phyloP scores from a whole-genome alignment of 1,140 invertebrate genomes.

The Grapholita molesta region DNA sequence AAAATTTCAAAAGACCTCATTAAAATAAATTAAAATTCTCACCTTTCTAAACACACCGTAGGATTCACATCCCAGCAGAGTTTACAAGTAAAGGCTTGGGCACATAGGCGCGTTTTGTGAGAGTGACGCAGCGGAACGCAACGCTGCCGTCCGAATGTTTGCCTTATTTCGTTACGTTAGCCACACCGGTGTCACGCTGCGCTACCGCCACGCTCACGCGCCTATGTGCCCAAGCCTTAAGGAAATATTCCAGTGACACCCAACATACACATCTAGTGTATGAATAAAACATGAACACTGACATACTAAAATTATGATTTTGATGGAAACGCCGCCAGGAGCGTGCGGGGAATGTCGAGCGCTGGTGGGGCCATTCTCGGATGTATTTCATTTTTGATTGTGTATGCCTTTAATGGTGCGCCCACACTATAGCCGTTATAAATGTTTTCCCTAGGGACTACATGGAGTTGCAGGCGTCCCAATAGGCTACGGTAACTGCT shows the following conservation, averaged over 20 bases:
- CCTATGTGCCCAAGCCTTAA: too few species aligned
- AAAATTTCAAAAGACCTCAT: neutral
- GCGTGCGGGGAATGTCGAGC: neutral
- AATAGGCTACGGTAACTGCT: too few species aligned
- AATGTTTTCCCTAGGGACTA: too few species aligned
- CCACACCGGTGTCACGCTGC: too few species aligned
- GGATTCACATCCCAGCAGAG: neutral
- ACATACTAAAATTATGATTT: neutral
- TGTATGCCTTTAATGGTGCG: too few species aligned
- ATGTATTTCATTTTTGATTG: too few species aligned
- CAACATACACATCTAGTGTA: neutral
- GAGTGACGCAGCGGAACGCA: too few species aligned
- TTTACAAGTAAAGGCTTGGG: neutral
- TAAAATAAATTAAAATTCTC: neutral
- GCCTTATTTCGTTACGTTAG: too few species aligned
- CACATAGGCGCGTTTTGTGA: too few species aligned
- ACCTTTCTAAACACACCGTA: neutral
- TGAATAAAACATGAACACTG: neutral
- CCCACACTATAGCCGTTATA: neutral
- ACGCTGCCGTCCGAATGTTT: too few species aligned
- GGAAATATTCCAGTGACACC: neutral
- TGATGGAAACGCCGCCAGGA: neutral
- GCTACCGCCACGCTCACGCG: too few species aligned
- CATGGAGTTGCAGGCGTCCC: too few species aligned
- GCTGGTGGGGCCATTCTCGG: neutral